Conservation (phyloP, 2,888 invertebrate species). For the Tubulanus polymorphus region DNA sequence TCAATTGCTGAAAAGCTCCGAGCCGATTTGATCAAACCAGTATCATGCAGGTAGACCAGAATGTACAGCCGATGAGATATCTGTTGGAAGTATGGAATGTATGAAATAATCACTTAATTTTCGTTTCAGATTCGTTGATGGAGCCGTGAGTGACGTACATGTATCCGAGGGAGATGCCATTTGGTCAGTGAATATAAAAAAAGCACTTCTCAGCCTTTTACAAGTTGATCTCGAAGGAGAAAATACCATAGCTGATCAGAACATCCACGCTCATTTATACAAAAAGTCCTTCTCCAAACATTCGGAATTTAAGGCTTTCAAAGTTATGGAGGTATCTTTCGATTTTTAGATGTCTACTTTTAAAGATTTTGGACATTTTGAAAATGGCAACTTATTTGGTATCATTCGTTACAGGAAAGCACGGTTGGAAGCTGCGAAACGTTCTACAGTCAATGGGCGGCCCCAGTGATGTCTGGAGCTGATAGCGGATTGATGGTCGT, state of each 20-base stretch:
- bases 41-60: too few species aligned
- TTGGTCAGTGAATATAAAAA: constrained; percentile 54
- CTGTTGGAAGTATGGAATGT: too few species aligned
- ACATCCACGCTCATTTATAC: background rate
- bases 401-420: constrained; percentile 28
- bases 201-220: constrained; percentile 41
- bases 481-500: constrained; percentile 25
- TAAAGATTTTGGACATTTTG: too few species aligned
- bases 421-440: constrained; percentile 45
- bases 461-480: constrained; percentile 9
- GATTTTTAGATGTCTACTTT: too few species aligned
- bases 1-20: too few species aligned
- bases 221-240: constrained; percentile 38
- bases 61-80: too few species aligned
- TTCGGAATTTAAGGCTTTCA: constrained; percentile 10
- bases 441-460: constrained; percentile 27
- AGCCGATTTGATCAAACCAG: too few species aligned
- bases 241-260: constrained; percentile 16
- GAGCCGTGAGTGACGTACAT: too few species aligned
- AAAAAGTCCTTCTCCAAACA: constrained; percentile 14
- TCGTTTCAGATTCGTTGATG: too few species aligned
- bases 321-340: background rate
- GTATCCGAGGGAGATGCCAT: too few species aligned
- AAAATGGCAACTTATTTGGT: too few species aligned
- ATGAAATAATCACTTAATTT: too few species aligned